phyloP scores from a whole-genome alignment of 2,113 vertebrate genomes.

The Paramisgurnus dabryanus region DNA sequence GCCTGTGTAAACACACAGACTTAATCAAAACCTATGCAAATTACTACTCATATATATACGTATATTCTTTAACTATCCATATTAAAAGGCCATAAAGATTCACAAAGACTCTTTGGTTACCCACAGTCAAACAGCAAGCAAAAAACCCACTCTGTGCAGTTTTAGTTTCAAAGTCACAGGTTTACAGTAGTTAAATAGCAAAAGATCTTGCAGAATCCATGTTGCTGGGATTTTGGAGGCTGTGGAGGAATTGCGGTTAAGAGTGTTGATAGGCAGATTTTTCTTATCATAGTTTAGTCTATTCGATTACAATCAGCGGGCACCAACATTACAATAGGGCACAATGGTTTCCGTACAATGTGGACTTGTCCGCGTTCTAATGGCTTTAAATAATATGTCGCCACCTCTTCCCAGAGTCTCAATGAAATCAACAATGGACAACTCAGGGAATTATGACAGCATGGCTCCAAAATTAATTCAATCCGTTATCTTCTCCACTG shows the following conservation, averaged over 20 bases:
- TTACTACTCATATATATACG: neutral
- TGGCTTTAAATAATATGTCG: slow-evolving; percentile 24
- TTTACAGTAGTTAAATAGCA: slow-evolving; percentile 10
- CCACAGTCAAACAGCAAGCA: neutral
- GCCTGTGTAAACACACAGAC: too few species aligned
- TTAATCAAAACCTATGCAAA: neutral
- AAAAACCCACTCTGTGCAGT: neutral
- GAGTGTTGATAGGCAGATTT: neutral
- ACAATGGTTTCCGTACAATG: slow-evolving; percentile 39
- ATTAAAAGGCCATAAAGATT: neutral
- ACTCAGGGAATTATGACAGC: slow-evolving; percentile 29
- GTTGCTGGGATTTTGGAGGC: neutral
- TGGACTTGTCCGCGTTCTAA: slow-evolving; percentile 25
- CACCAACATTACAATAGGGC: slow-evolving; percentile 17
- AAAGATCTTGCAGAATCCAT: neutral
- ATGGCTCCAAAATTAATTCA: slow-evolving; percentile 5
- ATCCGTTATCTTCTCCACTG: neutral
- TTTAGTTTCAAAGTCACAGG: neutral
- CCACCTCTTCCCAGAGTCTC: slow-evolving; percentile 41
- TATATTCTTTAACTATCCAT: neutral
- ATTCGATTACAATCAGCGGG: slow-evolving; percentile 35
- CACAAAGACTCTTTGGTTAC: neutral
- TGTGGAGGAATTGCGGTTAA: neutral
- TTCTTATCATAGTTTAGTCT: slow-evolving; percentile 34
- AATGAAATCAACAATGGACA: slow-evolving; percentile 37